Conservation (phyloP, 2,797 vertebrate species). For the Enteromius paludinosus region DNA sequence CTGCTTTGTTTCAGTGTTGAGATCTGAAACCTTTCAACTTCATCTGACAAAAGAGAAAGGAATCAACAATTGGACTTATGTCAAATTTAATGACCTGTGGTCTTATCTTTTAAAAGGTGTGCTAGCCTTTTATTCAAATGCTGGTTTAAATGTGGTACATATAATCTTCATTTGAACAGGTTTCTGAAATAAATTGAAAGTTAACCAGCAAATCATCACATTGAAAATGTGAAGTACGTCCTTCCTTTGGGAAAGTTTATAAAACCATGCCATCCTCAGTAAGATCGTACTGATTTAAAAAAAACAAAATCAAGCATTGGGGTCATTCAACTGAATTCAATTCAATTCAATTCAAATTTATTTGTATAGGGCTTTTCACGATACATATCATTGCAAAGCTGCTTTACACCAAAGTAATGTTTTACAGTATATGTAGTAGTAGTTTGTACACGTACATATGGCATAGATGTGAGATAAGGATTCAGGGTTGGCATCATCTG, state of each 20-base stretch:
- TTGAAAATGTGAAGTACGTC: background rate
- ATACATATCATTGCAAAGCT: too few species aligned
- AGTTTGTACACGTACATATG: too few species aligned
- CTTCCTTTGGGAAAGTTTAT: background rate
- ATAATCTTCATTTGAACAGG: background rate
- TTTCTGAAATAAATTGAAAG: background rate
- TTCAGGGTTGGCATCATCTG: too few species aligned
- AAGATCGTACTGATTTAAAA: background rate
- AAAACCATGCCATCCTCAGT: background rate
- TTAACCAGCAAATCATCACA: background rate
- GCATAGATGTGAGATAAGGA: too few species aligned
- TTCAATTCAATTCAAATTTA: too few species aligned
- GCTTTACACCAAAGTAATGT: too few species aligned
- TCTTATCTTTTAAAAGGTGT: background rate
- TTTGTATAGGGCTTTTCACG: too few species aligned
- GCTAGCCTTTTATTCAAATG: background rate
- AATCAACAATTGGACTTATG: constrained; percentile 20
- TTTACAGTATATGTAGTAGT: too few species aligned
- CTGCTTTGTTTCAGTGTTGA: background rate
- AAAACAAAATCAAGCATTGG: background rate
- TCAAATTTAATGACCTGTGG: background rate
- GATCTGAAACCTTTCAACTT: background rate
- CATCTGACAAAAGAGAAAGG: background rate
- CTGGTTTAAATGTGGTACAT: background rate
- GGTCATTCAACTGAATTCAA: background rate